phyloP scores from a whole-genome alignment of 1,140 invertebrate genomes.

The Drosophila eugracilis region DNA sequence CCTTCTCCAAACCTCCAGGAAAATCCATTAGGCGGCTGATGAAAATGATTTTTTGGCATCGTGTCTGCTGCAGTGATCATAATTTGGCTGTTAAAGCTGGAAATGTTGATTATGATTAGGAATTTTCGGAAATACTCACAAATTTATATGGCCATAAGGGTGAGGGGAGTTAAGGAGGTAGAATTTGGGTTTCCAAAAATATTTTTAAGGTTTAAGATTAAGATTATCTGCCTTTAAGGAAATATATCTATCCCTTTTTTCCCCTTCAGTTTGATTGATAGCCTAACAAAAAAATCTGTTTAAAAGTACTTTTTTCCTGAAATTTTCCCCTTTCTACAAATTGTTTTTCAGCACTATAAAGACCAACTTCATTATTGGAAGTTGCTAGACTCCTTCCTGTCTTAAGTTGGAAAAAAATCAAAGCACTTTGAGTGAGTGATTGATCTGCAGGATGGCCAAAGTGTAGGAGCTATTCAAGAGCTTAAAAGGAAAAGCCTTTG shows the following conservation, averaged over 20 bases:
- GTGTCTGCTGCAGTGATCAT: constrained; percentile 27
- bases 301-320: constrained; percentile 1
- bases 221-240: too few relatives aligned
- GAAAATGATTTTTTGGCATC: constrained; percentile 41
- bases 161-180: too few relatives aligned
- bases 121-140: constrained; percentile 14
- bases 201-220: too few relatives aligned
- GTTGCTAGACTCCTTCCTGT: constrained; percentile 24
- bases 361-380: constrained; percentile 41
- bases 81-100: constrained; percentile 42
- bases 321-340: constrained; percentile 16
- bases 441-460: constrained; percentile 22
- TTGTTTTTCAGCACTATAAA: constrained; percentile 17
- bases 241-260: neutral
- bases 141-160: constrained; percentile 4
- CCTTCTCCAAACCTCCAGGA: neutral
- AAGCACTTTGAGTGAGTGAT: constrained; percentile 53
- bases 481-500: neutral
- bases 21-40: constrained; percentile 55
- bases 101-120: constrained; percentile 50
- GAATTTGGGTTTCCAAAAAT: too few relatives aligned
- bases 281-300: neutral
- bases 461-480: neutral
- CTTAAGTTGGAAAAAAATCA: constrained; percentile 56
- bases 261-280: constrained; percentile 20